These are phyloP conservation scores for Penaeus japonicus DNA, from an alignment of 1,140 invertebrate species.

Conservation along the genomic window DNA sequence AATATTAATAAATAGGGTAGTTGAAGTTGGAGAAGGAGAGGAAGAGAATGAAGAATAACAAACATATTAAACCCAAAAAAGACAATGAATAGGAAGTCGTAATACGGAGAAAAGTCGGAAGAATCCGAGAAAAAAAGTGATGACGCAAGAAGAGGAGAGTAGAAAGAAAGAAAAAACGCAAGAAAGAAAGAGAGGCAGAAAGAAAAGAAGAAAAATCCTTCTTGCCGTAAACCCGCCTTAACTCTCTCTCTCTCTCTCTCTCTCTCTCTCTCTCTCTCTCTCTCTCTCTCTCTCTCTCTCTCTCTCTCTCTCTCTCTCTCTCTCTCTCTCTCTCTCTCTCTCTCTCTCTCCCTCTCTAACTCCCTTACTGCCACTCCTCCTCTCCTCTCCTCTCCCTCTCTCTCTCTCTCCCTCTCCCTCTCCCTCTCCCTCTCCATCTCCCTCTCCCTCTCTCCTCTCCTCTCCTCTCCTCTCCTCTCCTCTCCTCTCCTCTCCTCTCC, in stretches of 20 bases:
- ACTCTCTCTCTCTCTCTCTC: too few species aligned
- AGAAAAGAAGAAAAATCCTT: neutral
- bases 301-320: neutral
- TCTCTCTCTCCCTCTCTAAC: neutral
- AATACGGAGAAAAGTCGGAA: too few species aligned
- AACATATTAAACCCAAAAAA: too few species aligned
- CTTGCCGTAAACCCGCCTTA: neutral
- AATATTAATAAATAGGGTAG: too few species aligned
- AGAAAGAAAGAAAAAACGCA: neutral
- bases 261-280: too few species aligned
- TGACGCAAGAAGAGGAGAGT: neutral
- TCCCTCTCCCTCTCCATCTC: constrained; percentile 26
- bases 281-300: too few species aligned
- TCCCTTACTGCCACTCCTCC: neutral
- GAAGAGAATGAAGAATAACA: too few species aligned
- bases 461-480: neutral
- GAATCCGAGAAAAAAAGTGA: too few species aligned
- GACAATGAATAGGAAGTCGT: too few species aligned
- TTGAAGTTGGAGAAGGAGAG: too few species aligned
- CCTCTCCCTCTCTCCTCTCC: constrained; percentile 7
- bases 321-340: constrained; percentile 2
- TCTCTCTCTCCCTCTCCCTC: constrained; percentile 29
- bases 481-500: neutral
- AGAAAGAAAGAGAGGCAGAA: neutral
- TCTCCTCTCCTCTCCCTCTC: neutral